These are phyloP conservation scores for Intellagama lesueurii DNA, from an alignment of 2,797 vertebrate genomes.

Conservation along the genomic window DNA sequence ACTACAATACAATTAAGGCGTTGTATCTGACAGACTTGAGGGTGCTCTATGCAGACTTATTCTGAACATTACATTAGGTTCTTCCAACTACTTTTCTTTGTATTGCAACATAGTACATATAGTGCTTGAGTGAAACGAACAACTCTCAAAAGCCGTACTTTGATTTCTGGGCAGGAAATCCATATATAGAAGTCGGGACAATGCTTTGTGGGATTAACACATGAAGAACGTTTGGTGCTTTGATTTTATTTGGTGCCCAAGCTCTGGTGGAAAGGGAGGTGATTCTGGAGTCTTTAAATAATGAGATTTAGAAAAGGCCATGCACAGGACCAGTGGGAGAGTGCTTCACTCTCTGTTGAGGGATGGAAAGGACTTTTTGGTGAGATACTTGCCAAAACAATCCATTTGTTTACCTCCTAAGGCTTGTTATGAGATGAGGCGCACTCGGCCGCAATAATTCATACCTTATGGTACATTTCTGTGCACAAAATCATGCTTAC, in stretches of 20 bases:
- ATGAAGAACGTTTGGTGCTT: neutral
- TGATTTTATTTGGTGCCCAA: neutral
- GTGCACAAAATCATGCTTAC: too few species aligned
- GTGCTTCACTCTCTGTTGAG: neutral
- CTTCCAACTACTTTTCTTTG: conserved; percentile 1
- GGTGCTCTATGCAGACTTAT: conserved; percentile 27
- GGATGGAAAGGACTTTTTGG: too few species aligned
- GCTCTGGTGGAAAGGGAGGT: neutral
- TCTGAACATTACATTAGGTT: conserved; percentile 27
- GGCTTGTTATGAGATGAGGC: too few species aligned
- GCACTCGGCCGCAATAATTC: too few species aligned
- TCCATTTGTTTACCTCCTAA: too few species aligned
- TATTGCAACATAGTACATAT: neutral
- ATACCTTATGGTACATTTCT: too few species aligned
- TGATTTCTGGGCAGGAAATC: neutral
- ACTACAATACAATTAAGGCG: conserved; percentile 47
- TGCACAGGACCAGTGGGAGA: neutral
- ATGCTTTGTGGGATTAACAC: neutral
- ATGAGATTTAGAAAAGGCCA: neutral
- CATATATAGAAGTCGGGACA: neutral
- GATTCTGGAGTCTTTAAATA: too few species aligned
- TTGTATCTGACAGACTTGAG: conserved; percentile 47
- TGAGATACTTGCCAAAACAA: too few species aligned
- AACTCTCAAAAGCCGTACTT: neutral
- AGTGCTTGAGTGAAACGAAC: neutral